Conservation (phyloP, 2,113 vertebrate genomes). For the Callospermophilus lateralis region DNA sequence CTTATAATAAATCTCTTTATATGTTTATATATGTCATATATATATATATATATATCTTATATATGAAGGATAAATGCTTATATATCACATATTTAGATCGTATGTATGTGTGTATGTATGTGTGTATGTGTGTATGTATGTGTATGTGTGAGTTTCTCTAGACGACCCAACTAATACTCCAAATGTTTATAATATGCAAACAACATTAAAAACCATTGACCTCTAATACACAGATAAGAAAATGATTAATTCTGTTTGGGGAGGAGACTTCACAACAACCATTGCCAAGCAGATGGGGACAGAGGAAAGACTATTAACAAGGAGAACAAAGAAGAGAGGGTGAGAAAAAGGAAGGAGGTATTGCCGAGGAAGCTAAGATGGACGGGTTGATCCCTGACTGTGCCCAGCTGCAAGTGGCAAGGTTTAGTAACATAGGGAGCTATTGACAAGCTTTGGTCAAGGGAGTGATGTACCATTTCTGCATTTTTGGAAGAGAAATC, state of each 20-base stretch:
- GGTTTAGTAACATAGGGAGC: neutral
- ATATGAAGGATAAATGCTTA: neutral
- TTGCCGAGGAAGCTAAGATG: neutral
- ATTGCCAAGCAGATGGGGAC: neutral
- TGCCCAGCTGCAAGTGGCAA: neutral
- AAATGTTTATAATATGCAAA: slow-evolving; percentile 8
- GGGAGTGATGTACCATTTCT: neutral
- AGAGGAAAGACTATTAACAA: slow-evolving; percentile 9
- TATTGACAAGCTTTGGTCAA: neutral
- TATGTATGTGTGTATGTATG: neutral
- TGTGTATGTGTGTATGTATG: neutral
- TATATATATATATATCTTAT: neutral
- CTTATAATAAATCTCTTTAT: neutral
- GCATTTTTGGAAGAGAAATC: neutral
- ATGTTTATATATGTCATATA: neutral
- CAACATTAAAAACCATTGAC: slow-evolving; percentile 26
- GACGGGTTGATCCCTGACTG: neutral
- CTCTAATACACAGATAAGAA: neutral
- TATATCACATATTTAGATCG: neutral
- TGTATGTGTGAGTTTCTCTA: neutral
- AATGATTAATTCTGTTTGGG: slow-evolving; percentile 26
- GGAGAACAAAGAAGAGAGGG: neutral
- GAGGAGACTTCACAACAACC: slow-evolving; percentile 23
- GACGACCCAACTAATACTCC: neutral
- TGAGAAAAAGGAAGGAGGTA: neutral